Base-by-base conservation (phyloP, 2,113 vertebrate genomes). In the Pseudolaguvia tuberculata region DNA sequence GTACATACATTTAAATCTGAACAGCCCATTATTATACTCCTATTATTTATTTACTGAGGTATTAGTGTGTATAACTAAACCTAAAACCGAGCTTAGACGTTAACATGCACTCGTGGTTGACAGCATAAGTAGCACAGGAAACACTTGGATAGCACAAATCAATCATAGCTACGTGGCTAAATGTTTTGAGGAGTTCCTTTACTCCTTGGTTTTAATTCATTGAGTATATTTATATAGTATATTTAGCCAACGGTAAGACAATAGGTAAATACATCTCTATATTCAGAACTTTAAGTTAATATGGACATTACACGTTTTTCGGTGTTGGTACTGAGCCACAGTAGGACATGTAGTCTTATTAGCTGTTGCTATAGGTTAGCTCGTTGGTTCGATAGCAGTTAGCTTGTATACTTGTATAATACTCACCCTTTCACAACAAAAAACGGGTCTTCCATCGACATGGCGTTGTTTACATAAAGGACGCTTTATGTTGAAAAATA, bases 371-470 rank as follows among this genome's bases (percentile, higher is more conserved):
- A 29, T 5, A n/a, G 53, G 13, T 42, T 21, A 72, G 23, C 17
- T 5, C 29, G 55, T 45, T 50, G 50, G 72, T 74, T 74, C 35
- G 53, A 20, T 21, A 10, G 23, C 29, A 35, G 4, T 23, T 12
- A 25, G n/a, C 21, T 56, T 21, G 21, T 9, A n/a, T n/a, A n/a
- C 6, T 35, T 23, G 45, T 25, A 11, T 17, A 29, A 18, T 12
- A 78, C 92, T 94, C 84, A 98, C 96, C 96, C 96, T 88, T 97
- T 98, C 77, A 98, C 96, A 82, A 98, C 95, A 88, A 98, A 98
- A 88, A 98, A 98, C 84, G 96, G 96, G 80, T 98, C 96, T 91
- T 97, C 96, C 96, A 98, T 97, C 53, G 96, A 97, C 96, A 96
- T 97, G 79, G 74, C 85, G 69, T 47, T 31, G 51, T 51, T 83